A percentile compares a stretch with the other conserved stretches of the same genome.
Conservation (phyloP, 2,797 vertebrate species). For the Poeciliopsis paucimaculata region DNA sequence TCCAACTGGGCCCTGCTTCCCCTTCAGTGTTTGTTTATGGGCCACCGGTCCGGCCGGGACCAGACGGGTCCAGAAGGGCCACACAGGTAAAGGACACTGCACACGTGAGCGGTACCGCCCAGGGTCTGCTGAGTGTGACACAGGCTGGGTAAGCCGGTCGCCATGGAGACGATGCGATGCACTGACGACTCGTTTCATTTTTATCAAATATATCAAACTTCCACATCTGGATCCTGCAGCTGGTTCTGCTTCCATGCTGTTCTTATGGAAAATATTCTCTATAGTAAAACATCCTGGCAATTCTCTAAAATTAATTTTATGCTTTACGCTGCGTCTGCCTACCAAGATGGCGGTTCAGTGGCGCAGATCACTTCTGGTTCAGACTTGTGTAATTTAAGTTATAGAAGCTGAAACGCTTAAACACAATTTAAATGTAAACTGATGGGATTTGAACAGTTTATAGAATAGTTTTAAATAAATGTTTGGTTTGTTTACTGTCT, state of each 20-base stretch:
- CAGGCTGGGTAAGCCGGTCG: constrained; percentile 39
- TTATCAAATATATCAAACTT: neutral
- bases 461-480: too few relatives aligned
- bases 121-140: constrained; percentile 57
- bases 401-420: too few relatives aligned
- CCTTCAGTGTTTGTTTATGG: constrained; percentile 20
- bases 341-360: too few relatives aligned
- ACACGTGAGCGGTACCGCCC: constrained; percentile 56
- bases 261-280: neutral
- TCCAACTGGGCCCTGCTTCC: constrained; percentile 5
- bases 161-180: constrained; percentile 46
- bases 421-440: too few relatives aligned
- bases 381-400: too few relatives aligned
- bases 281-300: too few relatives aligned
- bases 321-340: too few relatives aligned
- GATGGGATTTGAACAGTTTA: too few relatives aligned
- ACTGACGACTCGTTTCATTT: neutral
- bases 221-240: neutral
- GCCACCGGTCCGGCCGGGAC: constrained; percentile 10
- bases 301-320: too few relatives aligned
- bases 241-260: neutral
- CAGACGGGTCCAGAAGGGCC: constrained; percentile 1
- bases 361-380: too few relatives aligned
- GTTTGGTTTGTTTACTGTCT: too few relatives aligned
- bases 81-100: constrained; percentile 32